These are phyloP conservation scores for Tethea ocularis DNA, from an alignment of 2,888 invertebrate genomes.

Conservation along the genomic window DNA sequence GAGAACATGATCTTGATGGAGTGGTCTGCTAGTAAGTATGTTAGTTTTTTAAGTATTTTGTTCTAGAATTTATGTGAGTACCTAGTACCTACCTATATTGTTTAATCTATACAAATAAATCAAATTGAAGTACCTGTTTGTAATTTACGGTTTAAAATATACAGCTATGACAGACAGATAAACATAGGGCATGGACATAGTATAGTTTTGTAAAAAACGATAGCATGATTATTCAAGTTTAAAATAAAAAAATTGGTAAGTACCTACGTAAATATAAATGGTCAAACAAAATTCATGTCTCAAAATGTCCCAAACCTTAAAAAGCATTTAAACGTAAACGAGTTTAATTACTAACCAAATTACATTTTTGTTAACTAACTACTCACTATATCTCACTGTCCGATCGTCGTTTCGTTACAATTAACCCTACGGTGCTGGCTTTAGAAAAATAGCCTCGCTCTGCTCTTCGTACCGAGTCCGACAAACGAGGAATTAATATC, in stretches of 20 bases:
- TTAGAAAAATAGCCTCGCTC: conserved; percentile 59
- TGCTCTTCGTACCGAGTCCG: conserved; percentile 45
- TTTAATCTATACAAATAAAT: too few relatives aligned
- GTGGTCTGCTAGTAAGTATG: conserved; percentile 19
- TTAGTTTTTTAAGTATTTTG: not conserved
- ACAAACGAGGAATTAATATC: conserved; percentile 79
- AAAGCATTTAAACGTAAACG: conserved; percentile 4
- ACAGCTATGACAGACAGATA: too few relatives aligned
- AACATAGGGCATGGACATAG: too few relatives aligned
- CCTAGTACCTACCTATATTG: too few relatives aligned
- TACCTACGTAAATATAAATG: not conserved
- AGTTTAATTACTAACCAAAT: conserved; percentile 4
- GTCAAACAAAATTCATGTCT: not conserved
- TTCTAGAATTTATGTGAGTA: not conserved
- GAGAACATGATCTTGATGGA: conserved; percentile 22
- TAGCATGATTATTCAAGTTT: too few relatives aligned
- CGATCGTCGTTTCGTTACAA: conserved; percentile 58
- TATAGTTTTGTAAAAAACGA: too few relatives aligned
- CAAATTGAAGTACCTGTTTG: too few relatives aligned
- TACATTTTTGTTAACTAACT: conserved; percentile 13
- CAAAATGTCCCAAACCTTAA: not conserved
- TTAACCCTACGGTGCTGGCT: conserved; percentile 60
- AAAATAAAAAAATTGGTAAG: not conserved
- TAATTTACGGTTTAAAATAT: too few relatives aligned
- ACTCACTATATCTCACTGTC: conserved; percentile 49